Evolutionary conservation across 2,797 vertebrate species (phyloP).

Genomic region (Luscinia luscinia): DNA sequence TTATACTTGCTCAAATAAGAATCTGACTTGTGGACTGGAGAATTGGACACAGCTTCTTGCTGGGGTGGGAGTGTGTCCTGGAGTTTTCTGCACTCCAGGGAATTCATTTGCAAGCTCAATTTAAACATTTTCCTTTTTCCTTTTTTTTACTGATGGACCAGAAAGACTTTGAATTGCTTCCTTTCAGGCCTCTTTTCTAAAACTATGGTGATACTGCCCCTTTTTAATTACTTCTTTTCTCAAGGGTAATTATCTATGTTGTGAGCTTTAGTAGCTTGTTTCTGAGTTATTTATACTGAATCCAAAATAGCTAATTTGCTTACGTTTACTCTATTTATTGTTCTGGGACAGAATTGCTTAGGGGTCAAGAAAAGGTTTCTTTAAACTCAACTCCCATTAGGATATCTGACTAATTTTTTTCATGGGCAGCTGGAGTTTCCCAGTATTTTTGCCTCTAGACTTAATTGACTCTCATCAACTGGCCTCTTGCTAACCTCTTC

Average conservation of each 20-base stretch:
- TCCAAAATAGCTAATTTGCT: slow-evolving; percentile 45
- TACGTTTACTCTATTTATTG: slow-evolving; percentile 15
- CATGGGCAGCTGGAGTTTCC: slow-evolving; percentile 29
- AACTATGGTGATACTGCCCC: not conserved
- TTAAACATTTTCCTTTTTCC: not conserved
- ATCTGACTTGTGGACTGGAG: not conserved
- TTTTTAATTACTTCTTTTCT: slow-evolving; percentile 45
- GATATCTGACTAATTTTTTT: not conserved
- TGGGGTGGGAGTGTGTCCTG: not conserved
- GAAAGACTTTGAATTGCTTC: not conserved
- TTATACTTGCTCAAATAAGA: not conserved
- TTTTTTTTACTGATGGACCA: not conserved
- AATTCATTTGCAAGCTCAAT: not conserved
- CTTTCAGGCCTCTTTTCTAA: slow-evolving; percentile 1
- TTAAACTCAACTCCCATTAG: not conserved
- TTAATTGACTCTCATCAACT: not conserved
- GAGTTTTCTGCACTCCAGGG: not conserved
- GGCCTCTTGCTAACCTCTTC: not conserved
- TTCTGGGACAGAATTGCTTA: not conserved
- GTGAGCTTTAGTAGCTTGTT: slow-evolving; percentile 19
- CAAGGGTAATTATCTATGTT: slow-evolving; percentile 24
- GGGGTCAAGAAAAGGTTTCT: slow-evolving; percentile 35
- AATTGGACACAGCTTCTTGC: not conserved
- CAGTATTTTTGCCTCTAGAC: not conserved
- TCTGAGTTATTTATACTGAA: slow-evolving; percentile 40